phyloP scores from a whole-genome alignment of 2,888 invertebrate species.

The Tenodera sinensis region DNA sequence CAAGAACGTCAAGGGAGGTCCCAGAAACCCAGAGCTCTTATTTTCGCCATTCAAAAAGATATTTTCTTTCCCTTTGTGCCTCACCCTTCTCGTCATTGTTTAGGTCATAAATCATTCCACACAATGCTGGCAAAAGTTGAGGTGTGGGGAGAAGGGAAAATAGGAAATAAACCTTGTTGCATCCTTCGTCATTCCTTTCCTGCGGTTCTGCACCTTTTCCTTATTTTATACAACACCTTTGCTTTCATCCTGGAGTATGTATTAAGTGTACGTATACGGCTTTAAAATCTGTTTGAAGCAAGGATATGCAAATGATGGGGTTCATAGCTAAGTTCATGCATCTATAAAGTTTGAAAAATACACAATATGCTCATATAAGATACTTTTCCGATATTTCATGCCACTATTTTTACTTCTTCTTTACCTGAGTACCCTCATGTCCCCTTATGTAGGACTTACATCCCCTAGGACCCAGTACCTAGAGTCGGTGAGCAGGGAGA shows the following conservation, averaged over 20 bases:
- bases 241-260: background rate
- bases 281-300: no score
- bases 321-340: no score
- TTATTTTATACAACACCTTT: background rate
- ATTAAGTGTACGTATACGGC: no score
- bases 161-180: background rate
- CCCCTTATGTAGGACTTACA: no score
- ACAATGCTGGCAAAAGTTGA: background rate
- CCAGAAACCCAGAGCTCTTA: constrained; percentile 9
- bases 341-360: no score
- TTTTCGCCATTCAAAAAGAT: constrained; percentile 15
- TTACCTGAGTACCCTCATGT: no score
- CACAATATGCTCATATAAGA: no score
- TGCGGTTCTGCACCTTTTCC: background rate
- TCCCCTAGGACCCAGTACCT: no score
- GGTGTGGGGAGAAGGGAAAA: background rate
- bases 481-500: no score
- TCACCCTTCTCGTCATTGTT: background rate
- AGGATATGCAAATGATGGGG: no score
- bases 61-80: background rate
- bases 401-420: no score
- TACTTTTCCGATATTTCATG: no score
- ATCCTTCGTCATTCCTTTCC: background rate
- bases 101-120: constrained; percentile 15
- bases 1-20: constrained; percentile 19